A percentile compares a stretch with the other conserved stretches of the same genome.
Conservation (phyloP, 2,888 invertebrate species). For the Sphaeridia pumilis region DNA sequence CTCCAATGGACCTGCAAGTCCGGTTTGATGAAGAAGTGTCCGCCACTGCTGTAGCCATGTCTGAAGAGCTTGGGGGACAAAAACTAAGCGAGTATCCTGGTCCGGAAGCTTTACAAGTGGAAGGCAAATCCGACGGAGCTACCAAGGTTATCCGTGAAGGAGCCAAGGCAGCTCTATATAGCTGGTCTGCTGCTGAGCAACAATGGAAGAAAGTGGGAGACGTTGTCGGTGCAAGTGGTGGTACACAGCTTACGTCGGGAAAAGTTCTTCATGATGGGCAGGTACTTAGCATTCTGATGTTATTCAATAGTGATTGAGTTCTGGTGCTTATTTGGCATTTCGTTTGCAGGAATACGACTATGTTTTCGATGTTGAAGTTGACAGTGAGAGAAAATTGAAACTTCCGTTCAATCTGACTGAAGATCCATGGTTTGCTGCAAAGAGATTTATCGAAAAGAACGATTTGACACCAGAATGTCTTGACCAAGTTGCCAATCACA, state of each 20-base stretch:
- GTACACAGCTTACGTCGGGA: slow-evolving; percentile 52
- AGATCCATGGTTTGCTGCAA: slow-evolving; percentile 86
- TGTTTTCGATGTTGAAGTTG: slow-evolving; percentile 90
- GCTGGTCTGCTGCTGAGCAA: slow-evolving; percentile 54
- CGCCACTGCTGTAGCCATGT: slow-evolving; percentile 49
- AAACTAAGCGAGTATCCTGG: slow-evolving; percentile 81
- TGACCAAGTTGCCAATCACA: slow-evolving; percentile 83
- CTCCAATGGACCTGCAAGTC: slow-evolving; percentile 50
- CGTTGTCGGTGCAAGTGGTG: slow-evolving; percentile 65
- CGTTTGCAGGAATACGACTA: slow-evolving; percentile 65
- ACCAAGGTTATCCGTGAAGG: slow-evolving; percentile 70
- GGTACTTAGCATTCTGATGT: too few relatives aligned
- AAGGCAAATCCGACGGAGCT: slow-evolving; percentile 70
- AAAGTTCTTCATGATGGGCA: slow-evolving; percentile 74
- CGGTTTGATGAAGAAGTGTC: slow-evolving; percentile 62
- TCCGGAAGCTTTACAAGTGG: slow-evolving; percentile 58
- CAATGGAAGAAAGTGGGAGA: slow-evolving; percentile 81
- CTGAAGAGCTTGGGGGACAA: slow-evolving; percentile 68
- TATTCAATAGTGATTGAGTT: slow-evolving; percentile 1
- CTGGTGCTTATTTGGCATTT: too few relatives aligned
- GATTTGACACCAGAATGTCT: slow-evolving; percentile 72
- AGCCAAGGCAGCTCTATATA: slow-evolving; percentile 60
- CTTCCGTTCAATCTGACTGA: slow-evolving; percentile 80
- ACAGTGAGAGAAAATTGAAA: slow-evolving; percentile 76
- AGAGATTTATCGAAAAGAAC: slow-evolving; percentile 75